Conservation (phyloP, 2,113 vertebrate species). For the Cyphotilapia sp. region DNA sequence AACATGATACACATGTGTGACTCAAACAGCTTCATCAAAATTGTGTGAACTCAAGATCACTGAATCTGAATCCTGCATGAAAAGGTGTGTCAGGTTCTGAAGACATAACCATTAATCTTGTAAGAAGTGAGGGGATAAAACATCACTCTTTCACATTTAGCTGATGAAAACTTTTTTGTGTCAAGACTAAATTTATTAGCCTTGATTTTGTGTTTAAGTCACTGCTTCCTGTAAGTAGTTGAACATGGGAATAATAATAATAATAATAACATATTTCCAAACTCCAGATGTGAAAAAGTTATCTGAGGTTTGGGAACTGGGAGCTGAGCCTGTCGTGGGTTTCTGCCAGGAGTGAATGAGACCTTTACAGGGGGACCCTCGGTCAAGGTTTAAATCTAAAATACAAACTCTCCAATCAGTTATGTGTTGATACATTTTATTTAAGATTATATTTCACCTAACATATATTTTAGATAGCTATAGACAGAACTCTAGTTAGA, state of each 20-base stretch:
- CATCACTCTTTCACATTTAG: neutral
- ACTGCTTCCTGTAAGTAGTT: neutral
- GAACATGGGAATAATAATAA: neutral
- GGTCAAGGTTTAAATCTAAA: neutral
- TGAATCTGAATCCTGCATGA: neutral
- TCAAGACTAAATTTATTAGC: neutral
- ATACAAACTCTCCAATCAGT: neutral
- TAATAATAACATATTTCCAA: neutral
- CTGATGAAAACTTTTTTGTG: neutral
- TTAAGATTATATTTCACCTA: neutral
- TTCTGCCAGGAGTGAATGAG: neutral
- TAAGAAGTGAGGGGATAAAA: neutral
- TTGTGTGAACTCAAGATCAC: accelerated
- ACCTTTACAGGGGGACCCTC: neutral
- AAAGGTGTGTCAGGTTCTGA: neutral
- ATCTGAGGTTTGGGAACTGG: neutral
- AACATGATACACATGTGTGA: neutral
- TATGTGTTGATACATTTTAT: neutral
- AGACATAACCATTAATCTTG: neutral
- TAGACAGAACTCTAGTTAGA: neutral
- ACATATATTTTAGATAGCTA: neutral
- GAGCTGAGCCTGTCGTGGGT: neutral
- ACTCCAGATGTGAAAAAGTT: neutral
- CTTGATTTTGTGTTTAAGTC: neutral
- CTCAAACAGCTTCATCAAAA: neutral